A percentile compares a stretch with the other conserved stretches of the same genome.
phyloP scores from a whole-genome alignment of 53 echinoderm and acorn worm species.

The Apostichopus leukothele region DNA sequence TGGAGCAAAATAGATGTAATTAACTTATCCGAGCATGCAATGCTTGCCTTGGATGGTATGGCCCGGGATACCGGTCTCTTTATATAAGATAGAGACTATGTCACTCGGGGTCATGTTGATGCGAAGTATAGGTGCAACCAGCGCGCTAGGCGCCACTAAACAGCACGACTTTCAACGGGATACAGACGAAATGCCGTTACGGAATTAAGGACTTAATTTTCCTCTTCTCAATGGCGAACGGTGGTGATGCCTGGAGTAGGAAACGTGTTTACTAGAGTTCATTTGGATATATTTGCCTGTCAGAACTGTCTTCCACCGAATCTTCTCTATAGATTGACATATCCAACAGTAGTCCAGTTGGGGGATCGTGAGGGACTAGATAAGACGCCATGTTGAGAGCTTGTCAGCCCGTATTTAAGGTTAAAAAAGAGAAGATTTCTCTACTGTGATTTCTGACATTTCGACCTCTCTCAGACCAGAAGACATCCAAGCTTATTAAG shows the following conservation, averaged over 20 bases:
- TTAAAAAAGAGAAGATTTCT: not conserved
- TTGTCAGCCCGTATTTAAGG: slow-evolving; percentile 12
- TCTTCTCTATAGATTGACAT: slow-evolving; percentile 2
- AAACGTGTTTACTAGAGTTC: slow-evolving; percentile 20
- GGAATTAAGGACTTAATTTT: slow-evolving; percentile 33
- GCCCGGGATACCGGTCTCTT: not conserved
- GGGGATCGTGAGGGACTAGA: slow-evolving; percentile 1
- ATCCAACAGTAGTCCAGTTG: not conserved
- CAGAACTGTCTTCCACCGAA: not conserved
- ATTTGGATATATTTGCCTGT: slow-evolving; percentile 16
- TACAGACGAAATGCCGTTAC: slow-evolving; percentile 5
- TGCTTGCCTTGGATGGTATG: not conserved
- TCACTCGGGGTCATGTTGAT: slow-evolving; percentile 18
- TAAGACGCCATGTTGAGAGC: slow-evolving; percentile 20
- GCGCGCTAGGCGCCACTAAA: slow-evolving; percentile 38
- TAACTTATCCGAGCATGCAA: not conserved
- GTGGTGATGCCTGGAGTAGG: slow-evolving; percentile 25
- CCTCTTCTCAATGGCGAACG: not conserved
- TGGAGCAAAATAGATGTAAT: not conserved
- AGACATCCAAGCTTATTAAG: too few species aligned
- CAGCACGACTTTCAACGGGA: slow-evolving; percentile 36
- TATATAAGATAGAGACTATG: not conserved
- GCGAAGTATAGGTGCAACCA: slow-evolving; percentile 8
- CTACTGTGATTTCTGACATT: not conserved
- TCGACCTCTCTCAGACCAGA: not conserved